Evolutionary conservation across 2,113 vertebrate genomes (phyloP).

Genomic region (Pyrgilauda ruficollis): DNA sequence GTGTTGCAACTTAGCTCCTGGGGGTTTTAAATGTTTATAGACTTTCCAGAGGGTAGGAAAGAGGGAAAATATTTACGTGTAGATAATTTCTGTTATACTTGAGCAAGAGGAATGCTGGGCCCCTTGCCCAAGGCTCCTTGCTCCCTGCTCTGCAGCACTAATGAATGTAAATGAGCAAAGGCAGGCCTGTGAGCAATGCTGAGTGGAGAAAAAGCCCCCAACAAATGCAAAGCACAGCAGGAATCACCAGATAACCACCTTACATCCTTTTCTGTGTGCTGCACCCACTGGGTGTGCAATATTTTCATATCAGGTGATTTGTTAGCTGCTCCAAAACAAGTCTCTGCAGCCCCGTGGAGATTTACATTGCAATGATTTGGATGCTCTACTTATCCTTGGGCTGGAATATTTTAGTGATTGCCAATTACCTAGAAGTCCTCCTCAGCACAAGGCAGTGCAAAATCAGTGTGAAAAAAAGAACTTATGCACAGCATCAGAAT

Average conservation of each 20-base stretch:
- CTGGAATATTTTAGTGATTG: background rate
- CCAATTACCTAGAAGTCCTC: background rate
- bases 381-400: background rate
- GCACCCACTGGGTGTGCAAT: background rate
- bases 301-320: background rate
- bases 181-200: background rate
- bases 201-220: background rate
- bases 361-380: background rate
- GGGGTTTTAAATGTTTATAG: slow-evolving; percentile 55
- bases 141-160: slow-evolving; percentile 24
- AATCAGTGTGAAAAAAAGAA: background rate
- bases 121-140: slow-evolving; percentile 32
- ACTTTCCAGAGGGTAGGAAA: slow-evolving; percentile 60
- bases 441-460: background rate
- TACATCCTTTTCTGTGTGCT: background rate
- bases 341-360: background rate
- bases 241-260: background rate
- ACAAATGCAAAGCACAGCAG: slow-evolving; percentile 12
- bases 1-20: slow-evolving; percentile 20
- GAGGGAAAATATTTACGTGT: slow-evolving; percentile 52
- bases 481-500: background rate
- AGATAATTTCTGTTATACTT: slow-evolving; percentile 36
- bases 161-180: slow-evolving; percentile 65
- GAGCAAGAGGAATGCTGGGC: slow-evolving; percentile 37
- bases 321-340: background rate